A percentile compares a stretch with the other conserved stretches of the same genome.
Conservation (phyloP, 1,140 invertebrate species). For the Megathymus violae region DNA sequence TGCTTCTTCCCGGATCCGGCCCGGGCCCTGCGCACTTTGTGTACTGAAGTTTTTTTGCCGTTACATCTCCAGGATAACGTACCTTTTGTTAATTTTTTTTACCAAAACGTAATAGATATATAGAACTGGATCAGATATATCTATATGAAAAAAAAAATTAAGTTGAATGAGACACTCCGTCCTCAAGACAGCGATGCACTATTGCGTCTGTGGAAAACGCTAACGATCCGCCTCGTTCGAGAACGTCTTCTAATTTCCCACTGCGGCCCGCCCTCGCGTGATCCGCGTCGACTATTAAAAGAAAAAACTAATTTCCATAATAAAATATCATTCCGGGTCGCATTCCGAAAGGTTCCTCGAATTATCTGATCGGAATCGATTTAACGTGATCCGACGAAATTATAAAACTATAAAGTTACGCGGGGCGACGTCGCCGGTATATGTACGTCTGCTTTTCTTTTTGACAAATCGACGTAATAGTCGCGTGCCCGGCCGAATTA, state of each 20-base stretch:
- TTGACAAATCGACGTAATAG: slow-evolving; percentile 73
- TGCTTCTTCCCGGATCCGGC: too few species aligned
- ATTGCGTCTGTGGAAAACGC: slow-evolving; percentile 47
- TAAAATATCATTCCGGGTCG: slow-evolving; percentile 68
- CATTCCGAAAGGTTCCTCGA: slow-evolving; percentile 59
- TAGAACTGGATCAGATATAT: too few species aligned
- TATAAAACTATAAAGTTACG: slow-evolving; percentile 75
- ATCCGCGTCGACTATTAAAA: slow-evolving; percentile 71
- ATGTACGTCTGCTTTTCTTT: slow-evolving; percentile 73
- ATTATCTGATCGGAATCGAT: slow-evolving; percentile 76
- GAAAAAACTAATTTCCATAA: slow-evolving; percentile 80
- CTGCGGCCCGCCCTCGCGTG: slow-evolving; percentile 58
- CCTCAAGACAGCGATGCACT: background rate
- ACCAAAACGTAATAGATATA: too few species aligned
- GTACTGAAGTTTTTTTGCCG: too few species aligned
- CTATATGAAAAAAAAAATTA: background rate
- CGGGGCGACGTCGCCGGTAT: slow-evolving; percentile 64
- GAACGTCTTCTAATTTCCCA: slow-evolving; percentile 67
- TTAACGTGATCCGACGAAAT: slow-evolving; percentile 75
- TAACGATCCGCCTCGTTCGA: slow-evolving; percentile 56
- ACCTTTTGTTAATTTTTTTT: too few species aligned
- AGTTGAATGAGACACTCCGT: background rate
- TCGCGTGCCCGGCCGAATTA: slow-evolving; percentile 77
- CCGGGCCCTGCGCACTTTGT: too few species aligned
- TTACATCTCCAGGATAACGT: too few species aligned